Conservation (phyloP, 1,140 invertebrate genomes). For the Argopecten irradians region DNA sequence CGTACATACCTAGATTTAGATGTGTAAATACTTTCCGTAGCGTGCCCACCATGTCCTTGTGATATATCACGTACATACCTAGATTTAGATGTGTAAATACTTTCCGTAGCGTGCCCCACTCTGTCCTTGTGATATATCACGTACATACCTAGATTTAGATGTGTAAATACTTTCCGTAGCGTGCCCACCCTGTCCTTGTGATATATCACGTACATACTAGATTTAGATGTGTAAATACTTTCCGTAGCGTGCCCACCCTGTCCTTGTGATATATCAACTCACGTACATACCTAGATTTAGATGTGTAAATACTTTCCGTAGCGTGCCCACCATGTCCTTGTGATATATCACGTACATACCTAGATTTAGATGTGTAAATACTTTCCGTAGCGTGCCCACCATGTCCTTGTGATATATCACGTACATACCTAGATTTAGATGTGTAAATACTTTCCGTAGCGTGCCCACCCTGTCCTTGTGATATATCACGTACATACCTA, state of each 20-base stretch:
- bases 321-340: not conserved
- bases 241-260: not conserved
- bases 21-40: not conserved
- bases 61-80: not conserved
- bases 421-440: slow-evolving; percentile 4
- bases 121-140: not conserved
- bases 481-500: not conserved
- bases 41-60: not conserved
- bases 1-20: slow-evolving; percentile 3
- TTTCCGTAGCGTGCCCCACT: not conserved
- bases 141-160: slow-evolving; percentile 4
- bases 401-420: not conserved
- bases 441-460: not conserved
- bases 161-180: not conserved
- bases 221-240: not conserved
- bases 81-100: not conserved
- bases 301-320: not conserved
- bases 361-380: not conserved
- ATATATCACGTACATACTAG: not conserved
- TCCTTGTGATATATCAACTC: too few relatives aligned
- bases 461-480: not conserved
- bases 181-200: not conserved
- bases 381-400: not conserved
- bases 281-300: not conserved
- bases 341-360: not conserved